phyloP scores from a whole-genome alignment of 2,888 invertebrate genomes.

The Carterocephalus palaemon region DNA sequence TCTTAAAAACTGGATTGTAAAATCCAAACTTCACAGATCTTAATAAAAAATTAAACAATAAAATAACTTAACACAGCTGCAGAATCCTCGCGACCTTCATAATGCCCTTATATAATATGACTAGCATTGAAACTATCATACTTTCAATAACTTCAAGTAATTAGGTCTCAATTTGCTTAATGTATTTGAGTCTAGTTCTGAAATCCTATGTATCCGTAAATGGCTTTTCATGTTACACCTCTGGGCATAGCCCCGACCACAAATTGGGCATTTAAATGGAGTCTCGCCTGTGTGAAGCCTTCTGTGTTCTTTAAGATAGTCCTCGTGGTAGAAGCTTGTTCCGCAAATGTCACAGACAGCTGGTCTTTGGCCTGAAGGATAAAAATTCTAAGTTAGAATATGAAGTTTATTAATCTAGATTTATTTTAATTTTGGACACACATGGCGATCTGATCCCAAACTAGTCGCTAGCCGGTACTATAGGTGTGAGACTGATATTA shows the following conservation, averaged over 20 bases:
- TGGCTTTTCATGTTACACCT: conserved; percentile 74
- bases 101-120: neutral
- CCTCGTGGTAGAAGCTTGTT: conserved; percentile 62
- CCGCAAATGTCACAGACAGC: conserved; percentile 63
- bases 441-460: no score
- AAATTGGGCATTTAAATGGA: conserved; percentile 72
- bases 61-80: no score
- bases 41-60: no score
- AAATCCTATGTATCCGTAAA: conserved; percentile 59
- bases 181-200: conserved; percentile 56
- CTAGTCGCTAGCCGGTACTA: no score
- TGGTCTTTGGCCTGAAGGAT: conserved; percentile 62
- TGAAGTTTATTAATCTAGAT: no score
- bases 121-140: conserved; percentile 25
- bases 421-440: no score
- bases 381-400: no score
- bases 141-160: conserved; percentile 62
- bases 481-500: no score
- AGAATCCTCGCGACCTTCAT: neutral
- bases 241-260: conserved; percentile 68
- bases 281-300: conserved; percentile 72
- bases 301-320: conserved; percentile 70
- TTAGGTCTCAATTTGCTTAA: conserved; percentile 63
- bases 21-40: no score
- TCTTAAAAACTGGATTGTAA: no score